Conservation (phyloP, 2,888 invertebrate species). For the Homarus gammarus region DNA sequence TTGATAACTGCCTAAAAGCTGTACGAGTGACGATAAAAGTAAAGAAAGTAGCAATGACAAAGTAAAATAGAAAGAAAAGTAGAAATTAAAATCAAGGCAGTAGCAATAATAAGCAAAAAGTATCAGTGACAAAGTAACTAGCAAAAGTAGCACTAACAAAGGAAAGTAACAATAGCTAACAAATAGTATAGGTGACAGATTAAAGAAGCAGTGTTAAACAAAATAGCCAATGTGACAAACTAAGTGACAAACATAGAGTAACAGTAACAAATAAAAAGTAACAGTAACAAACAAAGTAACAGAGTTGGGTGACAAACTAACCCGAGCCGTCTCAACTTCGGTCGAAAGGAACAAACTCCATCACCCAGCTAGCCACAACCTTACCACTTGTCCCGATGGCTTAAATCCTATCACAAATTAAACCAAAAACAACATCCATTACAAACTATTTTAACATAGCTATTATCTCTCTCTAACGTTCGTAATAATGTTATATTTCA, state of each 20-base stretch:
- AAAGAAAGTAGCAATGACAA: too few relatives aligned
- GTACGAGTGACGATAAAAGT: too few relatives aligned
- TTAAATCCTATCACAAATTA: background rate
- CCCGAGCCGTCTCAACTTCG: background rate
- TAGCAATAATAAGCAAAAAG: too few relatives aligned
- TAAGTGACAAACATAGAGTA: background rate
- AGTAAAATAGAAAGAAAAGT: too few relatives aligned
- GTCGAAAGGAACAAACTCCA: background rate
- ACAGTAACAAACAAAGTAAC: background rate
- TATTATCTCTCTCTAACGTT: too few relatives aligned
- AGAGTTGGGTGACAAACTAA: background rate
- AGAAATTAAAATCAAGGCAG: too few relatives aligned
- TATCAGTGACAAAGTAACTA: too few relatives aligned
- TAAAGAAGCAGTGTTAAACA: background rate
- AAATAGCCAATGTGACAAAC: background rate
- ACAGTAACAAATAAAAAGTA: background rate
- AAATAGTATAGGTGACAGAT: too few relatives aligned
- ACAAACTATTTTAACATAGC: background rate
- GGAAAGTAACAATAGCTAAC: too few relatives aligned
- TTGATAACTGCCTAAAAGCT: too few relatives aligned
- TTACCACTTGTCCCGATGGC: background rate
- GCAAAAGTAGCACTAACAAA: too few relatives aligned
- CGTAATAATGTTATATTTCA: too few relatives aligned
- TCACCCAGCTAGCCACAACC: background rate
- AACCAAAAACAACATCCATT: background rate